Percentiles rank a stretch among this genome's conserved stretches.
These are phyloP conservation scores for Boloria euphrosyne DNA, from an alignment of 2,888 invertebrate genomes.

Conservation along the genomic window DNA sequence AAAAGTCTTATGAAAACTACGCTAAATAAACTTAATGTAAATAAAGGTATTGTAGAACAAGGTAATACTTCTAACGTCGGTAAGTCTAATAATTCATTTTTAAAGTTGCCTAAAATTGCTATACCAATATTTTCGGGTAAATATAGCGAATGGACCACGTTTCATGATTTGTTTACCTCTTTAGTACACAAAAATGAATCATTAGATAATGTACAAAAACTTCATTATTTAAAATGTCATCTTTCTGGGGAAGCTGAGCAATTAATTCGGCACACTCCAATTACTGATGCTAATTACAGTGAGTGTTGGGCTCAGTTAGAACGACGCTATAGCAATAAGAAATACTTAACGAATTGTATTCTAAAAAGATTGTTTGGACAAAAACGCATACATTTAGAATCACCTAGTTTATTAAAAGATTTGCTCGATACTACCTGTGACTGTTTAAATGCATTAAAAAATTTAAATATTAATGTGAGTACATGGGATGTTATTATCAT, in stretches of 20 bases:
- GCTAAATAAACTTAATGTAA: not conserved
- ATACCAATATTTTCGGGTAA: constrained; percentile 31
- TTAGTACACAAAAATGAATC: constrained; percentile 30
- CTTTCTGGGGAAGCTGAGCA: constrained; percentile 43
- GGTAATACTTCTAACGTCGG: not conserved
- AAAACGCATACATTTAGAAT: not conserved
- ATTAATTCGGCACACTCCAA: constrained; percentile 34
- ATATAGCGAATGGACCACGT: constrained; percentile 33
- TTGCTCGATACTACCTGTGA: constrained; percentile 25
- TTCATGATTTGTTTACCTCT: constrained; percentile 4
- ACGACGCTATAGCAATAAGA: constrained; percentile 26
- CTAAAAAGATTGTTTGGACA: constrained; percentile 2
- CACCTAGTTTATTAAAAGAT: not conserved
- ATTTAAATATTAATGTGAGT: constrained; percentile 7
- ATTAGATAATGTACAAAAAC: constrained; percentile 41
- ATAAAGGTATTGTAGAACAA: not conserved
- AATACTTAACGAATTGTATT: constrained; percentile 7
- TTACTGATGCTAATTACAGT: constrained; percentile 14
- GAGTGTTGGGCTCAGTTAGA: constrained; percentile 26
- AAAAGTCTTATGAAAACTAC: no score
- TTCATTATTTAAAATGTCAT: constrained; percentile 24
- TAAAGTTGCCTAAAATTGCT: constrained; percentile 12
- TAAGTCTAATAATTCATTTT: not conserved
- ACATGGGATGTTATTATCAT: constrained; percentile 30
- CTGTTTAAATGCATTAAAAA: constrained; percentile 20